phyloP scores from a whole-genome alignment of 2,113 vertebrate species.

The Geothlypis trichas region DNA sequence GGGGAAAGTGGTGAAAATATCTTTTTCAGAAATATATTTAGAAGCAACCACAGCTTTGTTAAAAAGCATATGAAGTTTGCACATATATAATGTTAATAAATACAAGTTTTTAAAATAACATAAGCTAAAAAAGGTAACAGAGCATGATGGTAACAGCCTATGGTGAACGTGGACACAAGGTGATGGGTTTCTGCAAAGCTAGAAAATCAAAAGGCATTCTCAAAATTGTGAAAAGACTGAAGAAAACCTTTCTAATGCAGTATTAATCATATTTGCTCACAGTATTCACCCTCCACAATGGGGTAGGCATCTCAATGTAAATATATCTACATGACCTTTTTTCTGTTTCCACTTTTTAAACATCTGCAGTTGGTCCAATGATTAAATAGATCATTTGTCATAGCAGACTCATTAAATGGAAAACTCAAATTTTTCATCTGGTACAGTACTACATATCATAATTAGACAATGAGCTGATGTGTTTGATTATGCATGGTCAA shows the following conservation, averaged over 20 bases:
- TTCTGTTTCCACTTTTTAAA: background rate
- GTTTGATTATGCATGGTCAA: background rate
- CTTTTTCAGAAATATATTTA: background rate
- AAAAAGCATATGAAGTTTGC: background rate
- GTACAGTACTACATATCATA: background rate
- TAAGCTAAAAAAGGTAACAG: background rate
- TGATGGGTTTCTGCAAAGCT: background rate
- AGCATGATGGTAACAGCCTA: background rate
- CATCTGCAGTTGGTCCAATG: background rate
- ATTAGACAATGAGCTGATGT: background rate
- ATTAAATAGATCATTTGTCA: background rate
- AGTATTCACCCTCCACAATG: background rate
- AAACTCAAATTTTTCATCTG: background rate
- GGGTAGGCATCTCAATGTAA: background rate
- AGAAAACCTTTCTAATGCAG: background rate
- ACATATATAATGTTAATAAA: background rate
- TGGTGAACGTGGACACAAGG: fast-evolving
- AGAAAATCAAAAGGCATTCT: background rate
- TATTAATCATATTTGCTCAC: background rate
- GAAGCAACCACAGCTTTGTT: background rate
- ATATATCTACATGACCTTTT: background rate
- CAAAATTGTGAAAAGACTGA: background rate
- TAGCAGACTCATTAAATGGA: background rate
- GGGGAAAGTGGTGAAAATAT: background rate
- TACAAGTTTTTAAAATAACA: background rate